These are phyloP conservation scores for Pammene aurita DNA, from an alignment of 2,888 invertebrate genomes.

Conservation along the genomic window DNA sequence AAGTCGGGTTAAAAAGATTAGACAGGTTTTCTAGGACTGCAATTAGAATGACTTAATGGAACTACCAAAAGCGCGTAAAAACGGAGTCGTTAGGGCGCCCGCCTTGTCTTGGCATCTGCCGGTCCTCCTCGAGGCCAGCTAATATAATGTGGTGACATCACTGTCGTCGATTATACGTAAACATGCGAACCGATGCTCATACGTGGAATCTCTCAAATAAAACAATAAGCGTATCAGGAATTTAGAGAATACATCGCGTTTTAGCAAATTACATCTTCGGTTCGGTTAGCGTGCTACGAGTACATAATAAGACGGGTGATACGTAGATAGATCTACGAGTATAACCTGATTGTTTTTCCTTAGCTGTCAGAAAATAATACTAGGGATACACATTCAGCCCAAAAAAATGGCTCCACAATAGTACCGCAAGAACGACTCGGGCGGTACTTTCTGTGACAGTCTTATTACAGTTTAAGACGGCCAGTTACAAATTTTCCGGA, in stretches of 20 bases:
- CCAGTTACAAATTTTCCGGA: no score
- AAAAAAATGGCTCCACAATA: no score
- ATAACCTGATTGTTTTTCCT: no score
- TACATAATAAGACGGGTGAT: no score
- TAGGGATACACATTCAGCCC: no score
- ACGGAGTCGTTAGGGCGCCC: constrained; percentile 1
- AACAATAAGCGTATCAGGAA: constrained; percentile 9
- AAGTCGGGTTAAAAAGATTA: no score
- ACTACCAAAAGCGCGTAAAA: not conserved
- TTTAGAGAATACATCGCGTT: not conserved
- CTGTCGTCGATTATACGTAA: constrained; percentile 26
- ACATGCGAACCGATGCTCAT: constrained; percentile 16
- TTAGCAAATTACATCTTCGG: not conserved
- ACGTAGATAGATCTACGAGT: no score
- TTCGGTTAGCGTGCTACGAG: not conserved
- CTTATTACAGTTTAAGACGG: no score
- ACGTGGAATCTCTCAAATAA: constrained; percentile 1
- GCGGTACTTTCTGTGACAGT: no score
- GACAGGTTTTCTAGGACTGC: not conserved
- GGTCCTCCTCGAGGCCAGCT: constrained; percentile 42
- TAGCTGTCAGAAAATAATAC: no score
- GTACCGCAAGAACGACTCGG: no score
- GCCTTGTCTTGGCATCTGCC: constrained; percentile 19
- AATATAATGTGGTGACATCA: constrained; percentile 46
- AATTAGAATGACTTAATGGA: not conserved